Evolutionary conservation across 2,888 invertebrate species (phyloP).

Genomic region (Lithosia quadra): DNA sequence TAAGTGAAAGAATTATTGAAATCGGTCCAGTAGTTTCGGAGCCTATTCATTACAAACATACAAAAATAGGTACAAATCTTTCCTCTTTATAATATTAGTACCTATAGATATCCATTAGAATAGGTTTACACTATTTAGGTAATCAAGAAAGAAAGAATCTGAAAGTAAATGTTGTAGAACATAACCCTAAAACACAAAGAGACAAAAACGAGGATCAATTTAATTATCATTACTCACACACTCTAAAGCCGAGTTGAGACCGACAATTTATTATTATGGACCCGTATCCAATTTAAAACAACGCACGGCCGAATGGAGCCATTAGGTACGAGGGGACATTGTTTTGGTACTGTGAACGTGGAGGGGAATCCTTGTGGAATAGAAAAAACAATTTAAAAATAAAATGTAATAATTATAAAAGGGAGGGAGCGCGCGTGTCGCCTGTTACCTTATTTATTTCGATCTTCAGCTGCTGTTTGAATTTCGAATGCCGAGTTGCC

Average conservation of each 20-base stretch:
- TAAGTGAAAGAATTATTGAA: no score
- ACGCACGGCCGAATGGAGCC: conserved; percentile 80
- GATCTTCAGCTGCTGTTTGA: conserved; percentile 81
- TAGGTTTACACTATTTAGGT: conserved; percentile 32
- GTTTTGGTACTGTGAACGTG: conserved; percentile 78
- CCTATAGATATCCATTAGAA: conserved; percentile 40
- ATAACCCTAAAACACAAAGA: conserved; percentile 56
- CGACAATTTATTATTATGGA: conserved; percentile 86
- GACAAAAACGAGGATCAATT: conserved; percentile 79
- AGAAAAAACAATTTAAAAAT: conserved; percentile 87
- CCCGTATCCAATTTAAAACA: conserved; percentile 87
- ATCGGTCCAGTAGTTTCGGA: no score
- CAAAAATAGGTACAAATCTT: conserved; percentile 16
- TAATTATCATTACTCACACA: conserved; percentile 84
- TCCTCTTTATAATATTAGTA: conserved; percentile 6
- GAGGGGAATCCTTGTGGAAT: conserved; percentile 82
- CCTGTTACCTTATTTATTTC: conserved; percentile 80
- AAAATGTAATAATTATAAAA: conserved; percentile 86
- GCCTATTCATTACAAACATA: no score
- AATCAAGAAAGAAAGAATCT: conserved; percentile 36
- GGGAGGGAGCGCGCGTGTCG: conserved; percentile 84
- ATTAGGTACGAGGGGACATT: conserved; percentile 79
- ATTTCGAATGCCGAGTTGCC: conserved; percentile 69
- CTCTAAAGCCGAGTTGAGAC: conserved; percentile 81
- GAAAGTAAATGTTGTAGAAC: conserved; percentile 34